Conservation (phyloP, 2,888 invertebrate genomes). For the Nemurella pictetii region DNA sequence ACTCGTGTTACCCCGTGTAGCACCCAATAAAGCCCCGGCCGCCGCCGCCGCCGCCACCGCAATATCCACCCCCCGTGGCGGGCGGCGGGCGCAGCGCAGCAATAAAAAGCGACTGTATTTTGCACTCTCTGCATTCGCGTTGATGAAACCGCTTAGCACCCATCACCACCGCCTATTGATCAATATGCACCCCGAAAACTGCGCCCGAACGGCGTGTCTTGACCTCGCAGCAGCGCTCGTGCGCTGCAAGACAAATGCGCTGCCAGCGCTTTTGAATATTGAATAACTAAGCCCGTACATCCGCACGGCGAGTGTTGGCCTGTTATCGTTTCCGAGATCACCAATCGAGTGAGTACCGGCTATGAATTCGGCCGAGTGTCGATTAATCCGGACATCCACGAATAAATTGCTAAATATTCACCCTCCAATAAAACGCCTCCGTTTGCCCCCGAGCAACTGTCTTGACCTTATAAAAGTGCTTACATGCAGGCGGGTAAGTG, state of each 20-base stretch:
- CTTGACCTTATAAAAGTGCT: background rate
- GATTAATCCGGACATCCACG: background rate
- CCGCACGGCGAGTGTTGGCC: background rate
- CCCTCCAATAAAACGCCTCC: background rate
- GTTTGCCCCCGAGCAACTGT: background rate
- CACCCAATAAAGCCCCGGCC: background rate
- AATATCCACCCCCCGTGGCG: background rate
- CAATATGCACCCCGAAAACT: background rate
- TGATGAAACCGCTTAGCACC: background rate
- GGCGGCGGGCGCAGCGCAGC: background rate
- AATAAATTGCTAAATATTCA: background rate
- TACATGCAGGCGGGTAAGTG: background rate
- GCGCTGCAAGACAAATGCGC: background rate
- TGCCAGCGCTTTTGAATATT: background rate
- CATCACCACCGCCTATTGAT: background rate
- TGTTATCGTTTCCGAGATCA: too few relatives aligned
- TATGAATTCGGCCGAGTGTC: too few relatives aligned
- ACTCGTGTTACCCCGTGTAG: background rate
- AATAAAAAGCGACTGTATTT: background rate
- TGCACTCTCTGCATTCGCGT: background rate
- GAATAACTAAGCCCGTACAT: background rate
- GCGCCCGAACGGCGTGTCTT: background rate
- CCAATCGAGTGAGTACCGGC: too few relatives aligned
- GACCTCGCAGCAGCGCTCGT: background rate
- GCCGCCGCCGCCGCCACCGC: too few relatives aligned